Evolutionary conservation across 1,140 invertebrate genomes (phyloP), one percentile per base, ranked within the genome.

Genomic region (Anoplolepis gracilipes): DNA sequence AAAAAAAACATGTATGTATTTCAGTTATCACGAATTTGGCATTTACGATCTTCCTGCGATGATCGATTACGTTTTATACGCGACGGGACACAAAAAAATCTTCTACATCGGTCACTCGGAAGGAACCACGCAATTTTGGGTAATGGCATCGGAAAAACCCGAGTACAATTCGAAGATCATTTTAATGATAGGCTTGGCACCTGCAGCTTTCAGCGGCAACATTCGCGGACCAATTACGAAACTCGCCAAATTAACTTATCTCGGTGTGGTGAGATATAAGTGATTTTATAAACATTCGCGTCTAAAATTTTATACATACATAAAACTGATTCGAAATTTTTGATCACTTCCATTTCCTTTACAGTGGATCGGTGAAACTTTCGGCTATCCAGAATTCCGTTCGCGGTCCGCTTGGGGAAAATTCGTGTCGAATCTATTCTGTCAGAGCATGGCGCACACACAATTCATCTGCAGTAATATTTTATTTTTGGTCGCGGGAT

Each of bases 1-100:
- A 67, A 67, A 10, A 67, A 67, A 65, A 11, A 70, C 28, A 1
- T 13, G 5, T 39, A 7, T 49, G 33, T 25, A 7, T 84, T 79
- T 55, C 22, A 96, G 94, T 73, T 96, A 95, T 92, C 97, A 98
- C 90, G 97, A 98, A 92, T 97, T 98, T 92, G 97, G 97, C 11
- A 93, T 95, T 2, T 96, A 96, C 70, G 98, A 98, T 93, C 88
- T 98, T 61, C 97, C 97, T 11, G 96, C 97, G 0, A 97, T 97
- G 95, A 96, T 98, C 11, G 96, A 98, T 87, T 96, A 96, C 84
- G 95, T 97, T 28, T 90, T 97, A 5, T 91, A 96, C 6, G 86
- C 76, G 1, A 97, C 97, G 0, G 92, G 94, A 0, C 90, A 95
- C 65, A 64, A 93, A 53, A 93, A 95, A 86, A 70, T 98, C 0